Percentiles rank a stretch among this genome's conserved stretches.
Evolutionary conservation across 2,888 invertebrate species (phyloP).

Genomic region (Cantharis nigra): DNA sequence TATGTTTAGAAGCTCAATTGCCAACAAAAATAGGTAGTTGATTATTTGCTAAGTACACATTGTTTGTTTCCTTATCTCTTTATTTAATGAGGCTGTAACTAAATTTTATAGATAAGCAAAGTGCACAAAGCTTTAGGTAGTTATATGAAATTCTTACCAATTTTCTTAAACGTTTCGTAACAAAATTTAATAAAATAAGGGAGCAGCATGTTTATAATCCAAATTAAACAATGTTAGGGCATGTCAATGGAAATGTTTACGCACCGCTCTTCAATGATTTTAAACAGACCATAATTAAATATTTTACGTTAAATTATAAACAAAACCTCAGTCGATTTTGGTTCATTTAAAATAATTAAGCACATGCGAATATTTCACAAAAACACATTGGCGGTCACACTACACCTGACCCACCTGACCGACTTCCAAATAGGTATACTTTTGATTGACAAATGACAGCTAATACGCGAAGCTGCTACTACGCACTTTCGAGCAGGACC

Average conservation of each 20-base stretch:
- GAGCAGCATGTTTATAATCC: slow-evolving; percentile 48
- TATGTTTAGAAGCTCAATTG: slow-evolving; percentile 14
- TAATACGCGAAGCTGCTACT: not conserved
- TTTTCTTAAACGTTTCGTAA: slow-evolving; percentile 29
- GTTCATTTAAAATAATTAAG: not conserved
- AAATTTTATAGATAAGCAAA: slow-evolving; percentile 27
- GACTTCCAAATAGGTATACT: slow-evolving; percentile 21
- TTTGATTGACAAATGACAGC: slow-evolving; percentile 42
- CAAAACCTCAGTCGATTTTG: slow-evolving; percentile 11
- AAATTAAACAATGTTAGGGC: slow-evolving; percentile 47
- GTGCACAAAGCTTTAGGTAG: slow-evolving; percentile 6
- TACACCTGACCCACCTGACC: not conserved
- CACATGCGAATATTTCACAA: not conserved
- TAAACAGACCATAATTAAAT: slow-evolving; percentile 27
- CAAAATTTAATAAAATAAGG: slow-evolving; percentile 36
- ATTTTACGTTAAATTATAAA: slow-evolving; percentile 6
- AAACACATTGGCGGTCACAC: not conserved
- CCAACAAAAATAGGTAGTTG: slow-evolving; percentile 4
- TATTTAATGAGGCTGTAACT: slow-evolving; percentile 36
- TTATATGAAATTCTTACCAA: slow-evolving; percentile 21
- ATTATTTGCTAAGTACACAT: slow-evolving; percentile 37
- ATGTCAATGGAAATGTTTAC: slow-evolving; percentile 49
- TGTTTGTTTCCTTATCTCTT: slow-evolving; percentile 32
- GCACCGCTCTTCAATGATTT: slow-evolving; percentile 39
- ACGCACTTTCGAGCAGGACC: slow-evolving; percentile 11